Conservation (phyloP, 2,113 vertebrate species). For the Petromus typicus region DNA sequence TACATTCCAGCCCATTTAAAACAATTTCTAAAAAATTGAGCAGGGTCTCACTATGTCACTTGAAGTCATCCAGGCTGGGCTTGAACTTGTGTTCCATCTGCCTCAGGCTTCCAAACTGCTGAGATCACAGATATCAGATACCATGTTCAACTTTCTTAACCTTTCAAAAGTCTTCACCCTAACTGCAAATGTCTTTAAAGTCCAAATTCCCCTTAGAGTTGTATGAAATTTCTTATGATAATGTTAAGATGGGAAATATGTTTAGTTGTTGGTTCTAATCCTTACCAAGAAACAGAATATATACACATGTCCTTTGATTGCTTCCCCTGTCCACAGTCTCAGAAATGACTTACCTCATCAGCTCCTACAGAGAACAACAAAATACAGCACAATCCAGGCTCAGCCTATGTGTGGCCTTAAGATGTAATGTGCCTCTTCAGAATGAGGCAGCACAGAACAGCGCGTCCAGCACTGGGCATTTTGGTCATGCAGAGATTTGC, state of each 20-base stretch:
- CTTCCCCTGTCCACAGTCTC: background rate
- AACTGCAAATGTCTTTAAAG: conserved; percentile 6
- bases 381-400: background rate
- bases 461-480: background rate
- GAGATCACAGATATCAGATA: background rate
- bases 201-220: background rate
- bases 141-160: background rate
- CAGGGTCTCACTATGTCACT: background rate
- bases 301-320: background rate
- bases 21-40: background rate
- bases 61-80: background rate
- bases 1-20: background rate
- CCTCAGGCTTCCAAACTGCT: background rate
- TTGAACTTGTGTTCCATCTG: background rate
- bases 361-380: background rate
- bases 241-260: background rate
- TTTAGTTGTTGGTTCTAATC: background rate
- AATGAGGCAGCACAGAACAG: background rate
- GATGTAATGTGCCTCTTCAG: background rate
- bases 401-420: background rate
- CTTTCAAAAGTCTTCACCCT: conserved; percentile 6
- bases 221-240: background rate
- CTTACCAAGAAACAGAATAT: background rate
- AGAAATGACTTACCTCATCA: background rate
- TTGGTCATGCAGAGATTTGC: background rate